Base-by-base conservation (phyloP, 2,888 invertebrate species). In the Eurytoma adleriae region DNA sequence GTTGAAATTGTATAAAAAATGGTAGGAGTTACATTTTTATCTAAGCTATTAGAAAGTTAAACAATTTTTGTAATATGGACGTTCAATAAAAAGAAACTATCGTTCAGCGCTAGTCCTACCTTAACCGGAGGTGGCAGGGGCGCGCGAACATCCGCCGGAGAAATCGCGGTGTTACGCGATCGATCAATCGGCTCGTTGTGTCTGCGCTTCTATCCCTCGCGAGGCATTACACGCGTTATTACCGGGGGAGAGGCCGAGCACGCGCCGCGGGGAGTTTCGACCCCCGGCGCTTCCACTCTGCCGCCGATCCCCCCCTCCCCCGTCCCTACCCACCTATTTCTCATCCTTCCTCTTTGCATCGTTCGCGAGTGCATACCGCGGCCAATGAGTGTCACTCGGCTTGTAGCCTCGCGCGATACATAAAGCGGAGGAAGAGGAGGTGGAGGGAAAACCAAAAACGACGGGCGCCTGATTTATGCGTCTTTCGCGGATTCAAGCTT, bases 191-290 rank as follows among this genome's bases (percentile, higher is more conserved):
- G 79, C 83, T 84, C 81, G 83, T 81, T 83, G 76, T 83, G 78
- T 81, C 80, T 75, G 69, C 24, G n/a, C 56, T 50, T 24, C 67
- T 40, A 40, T 61, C 83, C 67, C 78, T 52, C 74, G 5, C 86
- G 84, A 86, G 86, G 86, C 87, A 87, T 87, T 88, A 87, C 87
- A 83, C 84, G 87, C 72, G 62, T 87, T 88, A 88, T 88, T 87
- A 87, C 87, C 82, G 74, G 85, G 84, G 85, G 87, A 87, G 88
- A 88, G 87, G 40, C 40, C 86, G 87, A 87, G 85, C 83, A 81
- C 84, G 84, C 87, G 85, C 88, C 85, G 84, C 88, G 83, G 88
- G 88, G 85, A 86, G 84, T 83, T 83, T 82, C 79, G 83, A 84
- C 85, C 85, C 85, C 84, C 85, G 85, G 85, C 86, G 84, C 85